Conservation (phyloP, 2,797 vertebrate species). For the Coregonus suidteri region DNA sequence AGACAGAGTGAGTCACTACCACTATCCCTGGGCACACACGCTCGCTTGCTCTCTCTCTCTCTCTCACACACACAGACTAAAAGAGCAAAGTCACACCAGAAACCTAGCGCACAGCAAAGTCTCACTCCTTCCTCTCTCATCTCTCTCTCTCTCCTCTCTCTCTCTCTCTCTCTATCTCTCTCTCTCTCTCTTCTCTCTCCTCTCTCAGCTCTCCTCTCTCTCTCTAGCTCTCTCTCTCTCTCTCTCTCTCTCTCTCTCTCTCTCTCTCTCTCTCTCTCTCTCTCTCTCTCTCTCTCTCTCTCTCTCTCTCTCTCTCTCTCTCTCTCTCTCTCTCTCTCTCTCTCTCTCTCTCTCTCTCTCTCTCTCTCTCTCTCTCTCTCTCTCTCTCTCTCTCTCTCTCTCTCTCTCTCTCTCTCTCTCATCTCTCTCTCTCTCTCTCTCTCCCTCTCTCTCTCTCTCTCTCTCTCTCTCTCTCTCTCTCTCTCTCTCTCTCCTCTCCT, state of each 20-base stretch:
- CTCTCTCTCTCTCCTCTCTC: not conserved
- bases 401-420: too few species aligned
- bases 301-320: not conserved
- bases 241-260: not conserved
- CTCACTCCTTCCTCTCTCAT: too few species aligned
- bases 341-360: not conserved
- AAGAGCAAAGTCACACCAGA: slow-evolving; percentile 35
- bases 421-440: not conserved
- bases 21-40: not conserved
- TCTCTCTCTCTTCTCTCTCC: too few species aligned
- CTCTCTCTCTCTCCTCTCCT: too few species aligned
- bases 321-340: too few species aligned
- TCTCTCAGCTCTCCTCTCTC: too few species aligned
- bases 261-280: not conserved
- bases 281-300: not conserved
- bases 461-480: not conserved
- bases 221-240: not conserved
- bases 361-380: not conserved
- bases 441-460: not conserved
- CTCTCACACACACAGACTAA: not conserved
- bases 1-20: not conserved
- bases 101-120: slow-evolving; percentile 45
- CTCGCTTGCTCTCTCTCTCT: too few species aligned
- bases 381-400: not conserved
- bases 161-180: not conserved